A percentile compares a stretch with the other conserved stretches of the same genome.
Conservation (phyloP, 2,113 vertebrate genomes). For the Gallinago paraguaiae region DNA sequence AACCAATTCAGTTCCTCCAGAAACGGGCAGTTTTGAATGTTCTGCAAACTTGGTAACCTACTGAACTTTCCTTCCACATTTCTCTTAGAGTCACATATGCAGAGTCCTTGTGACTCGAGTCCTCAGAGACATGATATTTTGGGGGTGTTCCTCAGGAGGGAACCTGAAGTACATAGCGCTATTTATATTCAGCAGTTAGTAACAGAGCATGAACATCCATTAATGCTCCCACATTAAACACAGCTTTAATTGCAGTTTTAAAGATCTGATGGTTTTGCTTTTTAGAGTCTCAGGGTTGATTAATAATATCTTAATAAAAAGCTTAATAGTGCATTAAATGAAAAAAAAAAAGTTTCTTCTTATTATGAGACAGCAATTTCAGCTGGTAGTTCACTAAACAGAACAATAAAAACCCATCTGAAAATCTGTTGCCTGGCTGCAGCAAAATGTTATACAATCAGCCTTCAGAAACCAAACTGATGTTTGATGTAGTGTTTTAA, state of each 20-base stretch:
- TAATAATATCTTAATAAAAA: conserved; percentile 72
- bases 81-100: neutral
- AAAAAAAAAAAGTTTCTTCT: conserved; percentile 24
- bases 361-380: conserved; percentile 16
- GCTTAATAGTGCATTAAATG: conserved; percentile 66
- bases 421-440: conserved; percentile 16
- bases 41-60: neutral
- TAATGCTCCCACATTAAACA: conserved; percentile 67
- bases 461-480: neutral
- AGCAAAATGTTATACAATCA: neutral
- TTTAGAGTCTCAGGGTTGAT: conserved; percentile 61
- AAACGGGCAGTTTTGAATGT: neutral
- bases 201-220: conserved; percentile 62
- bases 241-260: conserved; percentile 65
- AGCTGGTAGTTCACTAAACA: conserved; percentile 39
- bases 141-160: neutral
- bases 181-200: conserved; percentile 68
- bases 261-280: conserved; percentile 64
- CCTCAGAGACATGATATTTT: neutral
- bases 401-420: conserved; percentile 16
- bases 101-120: neutral
- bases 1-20: neutral
- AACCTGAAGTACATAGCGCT: neutral
- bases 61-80: neutral
- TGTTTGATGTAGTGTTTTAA: neutral